Base-by-base conservation (phyloP, 2,797 vertebrate species). In the Uromys caudimaculatus region DNA sequence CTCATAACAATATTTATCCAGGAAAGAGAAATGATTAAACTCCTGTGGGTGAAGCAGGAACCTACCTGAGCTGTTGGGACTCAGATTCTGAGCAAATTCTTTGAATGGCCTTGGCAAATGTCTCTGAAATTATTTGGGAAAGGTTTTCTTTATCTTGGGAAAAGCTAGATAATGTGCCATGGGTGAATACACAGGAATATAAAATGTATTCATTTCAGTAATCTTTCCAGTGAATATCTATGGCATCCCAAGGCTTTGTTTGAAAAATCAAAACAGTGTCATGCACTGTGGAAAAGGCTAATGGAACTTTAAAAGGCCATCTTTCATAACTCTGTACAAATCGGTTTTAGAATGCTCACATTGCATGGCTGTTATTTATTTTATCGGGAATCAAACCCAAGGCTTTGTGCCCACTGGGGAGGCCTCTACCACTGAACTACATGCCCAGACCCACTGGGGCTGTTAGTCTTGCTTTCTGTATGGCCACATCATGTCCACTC, bases 1-100 rank as follows among this genome's bases (percentile, higher is more conserved):
- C 47, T 95, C 17, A 92, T 91, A 69, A 92, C 95, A 85, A 97
- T 96, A 96, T 67, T 56, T 41, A 96, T 24, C 83, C 67, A 89
- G 62, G 0, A 4, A 82, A 93, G 85, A 95, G 60, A 67, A 91
- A 93, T 64, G 93, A 73, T 58, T 75, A 21, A 95, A 92, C 29
- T 87, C 3, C 0, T 94, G 83, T 96, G 29, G 71, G 93, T 76
- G 41, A 67, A 94, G 93, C 86, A 92, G 67, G 9, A 85, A 94
- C 41, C 32, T 3, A 96, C 60, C 41, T 90, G 78, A 47, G 60
- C 62, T 82, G 52, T 58, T 29, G 50, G 52, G 58, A 89, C 76
- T 97, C 52, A 29, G 35, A 92, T 35, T 91, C 62, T 83, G 17
- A 97, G 86, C 50, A 79, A 71, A 78, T 60, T 96, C 85, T 92